Percentiles rank a stretch among this genome's conserved stretches.
These are phyloP conservation scores for Pituophis catenifer DNA, from an alignment of 2,113 vertebrate genomes.

Conservation along the genomic window DNA sequence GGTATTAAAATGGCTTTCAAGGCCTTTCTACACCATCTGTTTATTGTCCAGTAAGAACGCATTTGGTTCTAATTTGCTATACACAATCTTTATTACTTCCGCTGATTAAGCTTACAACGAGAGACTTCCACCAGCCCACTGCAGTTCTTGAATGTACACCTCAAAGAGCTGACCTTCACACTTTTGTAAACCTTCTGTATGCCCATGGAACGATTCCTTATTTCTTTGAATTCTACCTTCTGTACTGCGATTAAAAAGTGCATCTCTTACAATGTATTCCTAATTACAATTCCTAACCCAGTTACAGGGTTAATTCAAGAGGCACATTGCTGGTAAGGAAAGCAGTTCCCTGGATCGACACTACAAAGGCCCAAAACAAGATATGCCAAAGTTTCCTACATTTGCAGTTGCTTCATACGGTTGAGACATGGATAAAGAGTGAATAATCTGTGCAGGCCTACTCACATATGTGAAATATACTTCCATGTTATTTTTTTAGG, in stretches of 20 bases:
- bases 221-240: background rate
- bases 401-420: background rate
- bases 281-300: background rate
- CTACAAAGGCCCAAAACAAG: background rate
- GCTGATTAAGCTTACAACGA: background rate
- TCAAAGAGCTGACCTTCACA: background rate
- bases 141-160: background rate
- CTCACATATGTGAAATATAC: background rate
- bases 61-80: conserved; percentile 4
- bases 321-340: background rate
- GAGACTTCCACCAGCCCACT: background rate
- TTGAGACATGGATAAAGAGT: background rate
- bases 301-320: background rate
- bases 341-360: background rate
- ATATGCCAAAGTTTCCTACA: background rate
- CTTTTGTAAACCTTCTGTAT: background rate
- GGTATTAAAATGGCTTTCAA: background rate
- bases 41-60: background rate
- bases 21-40: background rate
- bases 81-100: background rate
- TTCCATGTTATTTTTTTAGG: background rate
- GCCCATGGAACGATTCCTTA: background rate
- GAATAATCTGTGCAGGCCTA: background rate
- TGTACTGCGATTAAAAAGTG: background rate
- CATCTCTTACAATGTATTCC: background rate